Evolutionary conservation across 2,888 invertebrate genomes (phyloP).

Genomic region (Caenorhabditis sp.): DNA sequence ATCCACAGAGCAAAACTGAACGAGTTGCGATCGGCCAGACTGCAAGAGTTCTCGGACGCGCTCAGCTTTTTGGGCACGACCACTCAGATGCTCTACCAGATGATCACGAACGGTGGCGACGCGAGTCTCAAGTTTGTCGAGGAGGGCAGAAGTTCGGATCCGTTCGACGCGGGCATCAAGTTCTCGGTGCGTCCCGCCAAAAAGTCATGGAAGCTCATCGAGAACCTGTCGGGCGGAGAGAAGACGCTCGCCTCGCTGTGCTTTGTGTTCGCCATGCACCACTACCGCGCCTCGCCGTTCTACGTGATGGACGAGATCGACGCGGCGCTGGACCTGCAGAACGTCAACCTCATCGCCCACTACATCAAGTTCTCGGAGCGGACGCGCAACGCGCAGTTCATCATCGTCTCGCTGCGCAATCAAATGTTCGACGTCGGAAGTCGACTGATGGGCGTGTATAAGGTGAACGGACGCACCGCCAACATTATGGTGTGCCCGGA

Average conservation of each 20-base stretch:
- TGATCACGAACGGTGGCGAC: slow-evolving; percentile 97
- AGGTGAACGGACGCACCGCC: slow-evolving; percentile 81
- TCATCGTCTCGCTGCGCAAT: slow-evolving; percentile 94
- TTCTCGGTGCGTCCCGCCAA: slow-evolving; percentile 94
- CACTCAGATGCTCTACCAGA: slow-evolving; percentile 89
- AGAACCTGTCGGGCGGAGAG: slow-evolving; percentile 97
- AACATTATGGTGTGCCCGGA: slow-evolving; percentile 24
- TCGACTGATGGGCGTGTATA: slow-evolving; percentile 94
- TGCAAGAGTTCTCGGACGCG: slow-evolving; percentile 22
- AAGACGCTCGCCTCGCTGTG: slow-evolving; percentile 97
- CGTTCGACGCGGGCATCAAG: slow-evolving; percentile 32
- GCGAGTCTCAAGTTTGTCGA: slow-evolving; percentile 83
- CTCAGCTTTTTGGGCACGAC: slow-evolving; percentile 31
- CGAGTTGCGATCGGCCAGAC: not conserved
- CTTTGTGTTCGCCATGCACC: slow-evolving; percentile 95
- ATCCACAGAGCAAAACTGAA: slow-evolving; percentile 15
- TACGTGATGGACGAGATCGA: slow-evolving; percentile 91
- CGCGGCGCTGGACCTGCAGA: slow-evolving; percentile 96
- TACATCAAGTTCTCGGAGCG: slow-evolving; percentile 88
- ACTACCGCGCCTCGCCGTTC: slow-evolving; percentile 95
- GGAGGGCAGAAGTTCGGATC: slow-evolving; percentile 33
- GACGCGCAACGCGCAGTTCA: slow-evolving; percentile 93
- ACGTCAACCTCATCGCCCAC: slow-evolving; percentile 96
- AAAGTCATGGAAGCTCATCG: slow-evolving; percentile 98
- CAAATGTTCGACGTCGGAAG: slow-evolving; percentile 98